Base-by-base conservation (phyloP, 2,113 vertebrate species). In the Mungos mungo region DNA sequence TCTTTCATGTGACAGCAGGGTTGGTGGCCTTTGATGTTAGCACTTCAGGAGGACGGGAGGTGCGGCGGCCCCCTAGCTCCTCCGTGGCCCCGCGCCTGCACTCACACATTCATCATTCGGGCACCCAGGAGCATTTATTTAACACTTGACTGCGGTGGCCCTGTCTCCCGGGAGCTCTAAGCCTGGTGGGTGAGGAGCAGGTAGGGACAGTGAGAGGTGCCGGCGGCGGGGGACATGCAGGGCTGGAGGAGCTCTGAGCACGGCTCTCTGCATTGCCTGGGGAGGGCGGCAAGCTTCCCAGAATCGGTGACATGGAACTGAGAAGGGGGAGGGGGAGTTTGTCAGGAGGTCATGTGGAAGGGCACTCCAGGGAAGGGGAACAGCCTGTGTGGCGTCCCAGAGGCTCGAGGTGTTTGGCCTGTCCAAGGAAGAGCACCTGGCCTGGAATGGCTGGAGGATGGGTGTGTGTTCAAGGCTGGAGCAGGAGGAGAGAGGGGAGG, bases 121-220 rank as follows among this genome's bases (percentile, higher is more conserved):
- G 6, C 12, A 1, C 3, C 38, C 52, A 25, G 10, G 35, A 41
- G 23, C 6, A 47, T 79, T 60, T 54, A 25, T n/a, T 31, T 5
- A 19, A 23, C 35, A 35, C 45, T 52, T 38, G 1, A 2, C 16
- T 6, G 15, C 90, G 0, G 0, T 11, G 13, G 7, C 38, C 29
- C 10, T 1, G 13, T n/a, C 35, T 6, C 47, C 35, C 0, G 0
- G 35, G 38, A 63, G 27, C 41, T 33, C 29, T 15, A 5, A 18
- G 25, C 25, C 35, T 38, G 65, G 52, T 6, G 7, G 7, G 29
- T 0, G 5, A 76, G 33, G 23, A 38, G 19, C 33, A 23, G 14
- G 15, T 18, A 29, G 52, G 35, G 35, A 25, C 16, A 72, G 41
- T 1, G 23, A 18, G 8, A 63, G 38, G n/a, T 25, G 13, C 33